phyloP scores from a whole-genome alignment of 1,140 invertebrate species.

The Linepithema humile region DNA sequence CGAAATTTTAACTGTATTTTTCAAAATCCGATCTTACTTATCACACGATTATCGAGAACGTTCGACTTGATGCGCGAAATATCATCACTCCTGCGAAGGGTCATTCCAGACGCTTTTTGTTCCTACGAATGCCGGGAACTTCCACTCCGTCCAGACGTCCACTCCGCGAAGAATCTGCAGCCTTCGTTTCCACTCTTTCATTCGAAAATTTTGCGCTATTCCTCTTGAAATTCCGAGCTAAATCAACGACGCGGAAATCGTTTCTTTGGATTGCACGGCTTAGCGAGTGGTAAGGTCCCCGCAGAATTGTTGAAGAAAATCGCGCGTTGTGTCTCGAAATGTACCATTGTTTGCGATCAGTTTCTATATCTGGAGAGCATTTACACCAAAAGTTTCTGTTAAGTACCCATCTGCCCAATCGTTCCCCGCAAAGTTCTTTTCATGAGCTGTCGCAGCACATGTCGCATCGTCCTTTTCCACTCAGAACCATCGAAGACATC shows the following conservation, averaged over 20 bases:
- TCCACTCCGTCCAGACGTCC: no score
- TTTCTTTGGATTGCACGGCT: constrained; percentile 46
- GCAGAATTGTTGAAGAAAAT: constrained; percentile 53
- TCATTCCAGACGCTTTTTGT: neutral
- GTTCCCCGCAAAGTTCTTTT: constrained; percentile 44
- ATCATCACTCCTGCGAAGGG: neutral
- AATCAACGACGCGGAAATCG: constrained; percentile 39
- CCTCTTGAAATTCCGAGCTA: constrained; percentile 38
- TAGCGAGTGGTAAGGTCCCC: constrained; percentile 31
- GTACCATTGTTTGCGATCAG: constrained; percentile 56
- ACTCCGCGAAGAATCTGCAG: neutral
- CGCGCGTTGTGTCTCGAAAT: constrained; percentile 32
- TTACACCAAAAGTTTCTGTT: constrained; percentile 50
- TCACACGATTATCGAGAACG: neutral
- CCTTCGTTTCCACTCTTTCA: constrained; percentile 1
- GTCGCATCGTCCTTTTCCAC: constrained; percentile 4
- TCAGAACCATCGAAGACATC: neutral
- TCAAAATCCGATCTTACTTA: neutral
- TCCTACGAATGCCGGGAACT: neutral
- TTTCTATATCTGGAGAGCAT: constrained; percentile 53
- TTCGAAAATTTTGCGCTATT: constrained; percentile 28
- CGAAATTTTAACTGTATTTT: no score
- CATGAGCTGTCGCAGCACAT: constrained; percentile 16
- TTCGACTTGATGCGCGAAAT: neutral
- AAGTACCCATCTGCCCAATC: constrained; percentile 48